A percentile compares a stretch with the other conserved stretches of the same genome.
phyloP scores from a whole-genome alignment of 2,888 invertebrate species.

The Cerastoderma edule region DNA sequence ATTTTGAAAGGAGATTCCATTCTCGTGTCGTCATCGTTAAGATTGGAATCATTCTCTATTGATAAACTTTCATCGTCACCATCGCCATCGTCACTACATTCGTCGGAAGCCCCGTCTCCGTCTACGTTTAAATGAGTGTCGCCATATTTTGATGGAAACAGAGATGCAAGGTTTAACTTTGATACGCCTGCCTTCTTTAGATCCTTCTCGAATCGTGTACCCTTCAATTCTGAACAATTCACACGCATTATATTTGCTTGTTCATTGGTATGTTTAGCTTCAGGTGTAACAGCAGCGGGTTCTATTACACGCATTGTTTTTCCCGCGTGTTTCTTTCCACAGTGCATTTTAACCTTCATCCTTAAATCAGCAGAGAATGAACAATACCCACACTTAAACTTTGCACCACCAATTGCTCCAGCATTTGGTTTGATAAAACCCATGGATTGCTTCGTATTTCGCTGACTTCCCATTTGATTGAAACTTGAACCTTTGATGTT shows the following conservation, averaged over 20 bases:
- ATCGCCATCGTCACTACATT: too few species aligned
- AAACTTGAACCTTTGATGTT: too few species aligned
- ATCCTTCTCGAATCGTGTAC: conserved; percentile 56
- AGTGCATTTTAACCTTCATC: conserved; percentile 59
- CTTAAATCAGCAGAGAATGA: conserved; percentile 50
- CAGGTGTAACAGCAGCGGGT: conserved; percentile 2
- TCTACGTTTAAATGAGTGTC: neutral
- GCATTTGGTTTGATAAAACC: neutral
- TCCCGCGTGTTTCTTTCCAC: conserved; percentile 47
- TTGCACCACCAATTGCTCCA: conserved; percentile 5
- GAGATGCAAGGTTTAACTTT: conserved; percentile 51
- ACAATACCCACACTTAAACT: conserved; percentile 56
- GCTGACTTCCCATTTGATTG: neutral
- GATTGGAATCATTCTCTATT: too few species aligned
- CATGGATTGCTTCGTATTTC: neutral
- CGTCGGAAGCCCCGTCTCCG: neutral
- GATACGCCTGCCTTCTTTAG: conserved; percentile 49
- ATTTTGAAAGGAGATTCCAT: too few species aligned
- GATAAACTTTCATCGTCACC: too few species aligned
- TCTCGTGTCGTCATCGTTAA: too few species aligned
- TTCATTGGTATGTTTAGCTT: neutral
- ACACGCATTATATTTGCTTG: conserved; percentile 25
- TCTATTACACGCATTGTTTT: conserved; percentile 35
- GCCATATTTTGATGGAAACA: conserved; percentile 42
- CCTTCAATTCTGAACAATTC: conserved; percentile 46